Evolutionary conservation across 2,888 invertebrate species (phyloP).

Genomic region (Leptopilina syphax): DNA sequence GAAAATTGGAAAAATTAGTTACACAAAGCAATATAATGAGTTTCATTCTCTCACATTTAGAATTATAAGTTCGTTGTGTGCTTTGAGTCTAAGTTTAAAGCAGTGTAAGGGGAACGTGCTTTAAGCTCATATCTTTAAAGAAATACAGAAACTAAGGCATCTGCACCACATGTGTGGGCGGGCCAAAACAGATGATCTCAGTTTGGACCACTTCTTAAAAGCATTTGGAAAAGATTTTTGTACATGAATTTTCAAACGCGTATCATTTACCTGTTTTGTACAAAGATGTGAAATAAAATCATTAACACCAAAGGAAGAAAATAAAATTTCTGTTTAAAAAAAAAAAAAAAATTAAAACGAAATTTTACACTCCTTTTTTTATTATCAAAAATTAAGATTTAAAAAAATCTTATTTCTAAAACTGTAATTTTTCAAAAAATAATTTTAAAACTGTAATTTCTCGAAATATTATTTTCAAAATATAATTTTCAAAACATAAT

Average conservation of each 20-base stretch:
- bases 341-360: too few species aligned
- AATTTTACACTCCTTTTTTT: too few species aligned
- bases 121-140: conserved; percentile 17
- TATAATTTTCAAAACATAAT: too few species aligned
- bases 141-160: conserved; percentile 46
- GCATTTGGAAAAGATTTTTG: conserved; percentile 19
- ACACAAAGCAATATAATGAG: conserved; percentile 6
- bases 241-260: neutral
- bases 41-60: conserved; percentile 17
- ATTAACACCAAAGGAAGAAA: too few species aligned
- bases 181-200: conserved; percentile 27
- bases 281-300: neutral
- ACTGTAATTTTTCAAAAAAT: neutral
- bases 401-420: neutral
- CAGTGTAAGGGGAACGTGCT: conserved; percentile 29
- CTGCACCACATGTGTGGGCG: conserved; percentile 56
- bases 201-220: conserved; percentile 1
- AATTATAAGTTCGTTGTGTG: conserved; percentile 14
- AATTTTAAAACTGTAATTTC: neutral
- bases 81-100: conserved; percentile 33
- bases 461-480: neutral
- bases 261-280: neutral
- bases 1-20: neutral
- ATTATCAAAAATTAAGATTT: too few species aligned
- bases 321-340: too few species aligned